Conservation (phyloP, 1,140 invertebrate species). For the Papilio aristodemus region DNA sequence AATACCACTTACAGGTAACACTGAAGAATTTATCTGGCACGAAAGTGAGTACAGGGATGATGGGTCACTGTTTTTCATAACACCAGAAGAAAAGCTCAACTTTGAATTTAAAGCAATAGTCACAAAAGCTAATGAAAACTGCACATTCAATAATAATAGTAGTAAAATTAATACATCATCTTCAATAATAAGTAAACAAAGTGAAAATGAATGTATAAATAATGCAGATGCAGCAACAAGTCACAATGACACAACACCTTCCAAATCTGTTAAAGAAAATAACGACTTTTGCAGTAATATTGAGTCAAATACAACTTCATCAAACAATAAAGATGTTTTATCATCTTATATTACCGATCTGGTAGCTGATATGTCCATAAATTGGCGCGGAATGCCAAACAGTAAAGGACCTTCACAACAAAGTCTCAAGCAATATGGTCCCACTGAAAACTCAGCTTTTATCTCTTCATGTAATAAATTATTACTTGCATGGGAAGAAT, state of each 20-base stretch:
- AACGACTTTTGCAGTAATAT: not conserved
- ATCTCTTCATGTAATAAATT: constrained; percentile 38
- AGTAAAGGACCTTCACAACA: not conserved
- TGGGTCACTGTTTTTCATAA: constrained; percentile 37
- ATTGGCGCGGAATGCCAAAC: not conserved
- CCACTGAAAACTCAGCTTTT: constrained; percentile 36
- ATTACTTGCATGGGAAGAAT: constrained; percentile 35
- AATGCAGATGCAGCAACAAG: not conserved
- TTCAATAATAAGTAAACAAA: not conserved
- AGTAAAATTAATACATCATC: not conserved
- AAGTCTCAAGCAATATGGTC: not conserved
- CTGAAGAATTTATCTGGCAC: constrained; percentile 36
- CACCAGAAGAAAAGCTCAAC: constrained; percentile 39
- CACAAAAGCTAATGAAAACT: not conserved
- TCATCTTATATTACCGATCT: not conserved
- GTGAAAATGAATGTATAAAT: not conserved
- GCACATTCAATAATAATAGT: not conserved
- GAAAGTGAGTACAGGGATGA: constrained; percentile 32
- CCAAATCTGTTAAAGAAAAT: not conserved
- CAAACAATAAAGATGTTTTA: not conserved
- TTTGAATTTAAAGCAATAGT: constrained; percentile 32
- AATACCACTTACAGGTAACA: constrained; percentile 24
- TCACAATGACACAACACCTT: not conserved
- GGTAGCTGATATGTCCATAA: not conserved
- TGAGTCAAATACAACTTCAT: not conserved